phyloP scores from a whole-genome alignment of 1,140 invertebrate species.

The Aphidius ervi region DNA sequence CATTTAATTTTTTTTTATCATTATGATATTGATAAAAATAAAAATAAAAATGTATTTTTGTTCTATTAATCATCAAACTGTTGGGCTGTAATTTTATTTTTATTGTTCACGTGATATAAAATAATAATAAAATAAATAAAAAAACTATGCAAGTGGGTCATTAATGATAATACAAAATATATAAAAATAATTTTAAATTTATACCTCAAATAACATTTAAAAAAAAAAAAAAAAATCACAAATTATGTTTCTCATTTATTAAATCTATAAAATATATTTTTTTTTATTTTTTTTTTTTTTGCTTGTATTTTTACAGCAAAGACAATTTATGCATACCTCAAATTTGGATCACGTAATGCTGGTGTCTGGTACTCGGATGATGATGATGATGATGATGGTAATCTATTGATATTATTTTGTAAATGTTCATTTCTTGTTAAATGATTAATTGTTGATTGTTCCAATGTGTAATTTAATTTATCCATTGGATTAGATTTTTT shows the following conservation, averaged over 20 bases:
- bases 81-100: no score
- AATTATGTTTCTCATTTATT: neutral
- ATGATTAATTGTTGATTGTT: no score
- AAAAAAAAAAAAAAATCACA: neutral
- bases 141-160: no score
- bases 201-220: no score
- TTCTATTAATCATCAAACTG: no score
- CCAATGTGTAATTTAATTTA: no score
- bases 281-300: neutral
- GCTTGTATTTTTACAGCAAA: conserved; percentile 31
- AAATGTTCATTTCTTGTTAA: conserved; percentile 35
- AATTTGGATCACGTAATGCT: conserved; percentile 40
- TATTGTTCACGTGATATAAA: no score
- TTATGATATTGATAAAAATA: conserved; percentile 6
- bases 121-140: no score
- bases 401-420: conserved; percentile 35
- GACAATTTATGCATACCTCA: conserved; percentile 52
- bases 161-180: neutral
- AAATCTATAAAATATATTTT: no score
- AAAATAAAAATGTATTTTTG: no score
- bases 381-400: conserved; percentile 18
- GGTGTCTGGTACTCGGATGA: conserved; percentile 47
- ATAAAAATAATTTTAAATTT: no score
- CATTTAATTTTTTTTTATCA: neutral
- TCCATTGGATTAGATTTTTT: no score